Percentiles rank a stretch among this genome's conserved stretches.
Evolutionary conservation across 2,113 vertebrate species (phyloP).

Genomic region (Ibidorhyncha struthersii): DNA sequence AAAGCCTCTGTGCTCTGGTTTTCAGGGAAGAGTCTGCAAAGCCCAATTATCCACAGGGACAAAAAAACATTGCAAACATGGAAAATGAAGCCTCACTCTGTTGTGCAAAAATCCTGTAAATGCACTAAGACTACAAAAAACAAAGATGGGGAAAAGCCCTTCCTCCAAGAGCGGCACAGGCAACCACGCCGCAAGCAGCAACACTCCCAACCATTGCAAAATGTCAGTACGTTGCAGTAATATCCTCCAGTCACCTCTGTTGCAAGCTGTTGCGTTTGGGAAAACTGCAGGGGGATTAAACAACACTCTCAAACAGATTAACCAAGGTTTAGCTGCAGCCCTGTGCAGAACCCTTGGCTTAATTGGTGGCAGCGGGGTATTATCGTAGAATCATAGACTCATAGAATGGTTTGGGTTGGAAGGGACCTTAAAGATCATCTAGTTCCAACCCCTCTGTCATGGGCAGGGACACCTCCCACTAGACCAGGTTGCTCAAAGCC

Average conservation of each 20-base stretch:
- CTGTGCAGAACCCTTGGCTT: not conserved
- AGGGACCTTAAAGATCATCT: not conserved
- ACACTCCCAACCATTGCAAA: not conserved
- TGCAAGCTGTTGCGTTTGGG: not conserved
- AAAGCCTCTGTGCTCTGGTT: not conserved
- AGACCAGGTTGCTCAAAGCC: not conserved
- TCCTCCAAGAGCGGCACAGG: not conserved
- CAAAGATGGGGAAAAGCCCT: not conserved
- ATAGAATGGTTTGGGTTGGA: not conserved
- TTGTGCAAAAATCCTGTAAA: not conserved
- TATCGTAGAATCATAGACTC: not conserved
- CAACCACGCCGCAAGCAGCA: fast-evolving
- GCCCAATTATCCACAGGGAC: not conserved
- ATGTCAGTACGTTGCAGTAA: not conserved
- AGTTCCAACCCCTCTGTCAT: not conserved
- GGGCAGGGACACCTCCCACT: not conserved
- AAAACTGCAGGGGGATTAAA: not conserved
- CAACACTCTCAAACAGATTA: not conserved
- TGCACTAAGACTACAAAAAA: not conserved
- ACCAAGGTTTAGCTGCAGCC: not conserved
- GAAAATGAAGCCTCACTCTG: not conserved
- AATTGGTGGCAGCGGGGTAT: not conserved
- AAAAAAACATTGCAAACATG: not conserved
- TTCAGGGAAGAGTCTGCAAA: not conserved
- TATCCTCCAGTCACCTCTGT: not conserved